Percentiles rank a stretch among this genome's conserved stretches.
These are phyloP conservation scores for Paramacrobiotus metropolitanus DNA, from an alignment of 1,140 invertebrate species.

Conservation along the genomic window DNA sequence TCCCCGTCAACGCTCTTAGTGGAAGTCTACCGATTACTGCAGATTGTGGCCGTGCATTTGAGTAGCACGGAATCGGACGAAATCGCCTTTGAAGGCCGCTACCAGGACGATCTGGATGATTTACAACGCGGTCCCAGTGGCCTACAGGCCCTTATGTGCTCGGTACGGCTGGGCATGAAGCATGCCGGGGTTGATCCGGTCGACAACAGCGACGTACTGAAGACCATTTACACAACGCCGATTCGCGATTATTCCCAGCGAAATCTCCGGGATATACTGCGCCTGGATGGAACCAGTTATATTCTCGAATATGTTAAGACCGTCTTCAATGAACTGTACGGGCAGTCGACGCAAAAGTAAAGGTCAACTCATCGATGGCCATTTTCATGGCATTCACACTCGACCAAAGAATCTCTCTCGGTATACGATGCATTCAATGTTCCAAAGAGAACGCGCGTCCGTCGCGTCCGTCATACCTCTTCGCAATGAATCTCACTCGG, in stretches of 20 bases:
- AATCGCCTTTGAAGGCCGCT: neutral
- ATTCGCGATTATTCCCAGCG: neutral
- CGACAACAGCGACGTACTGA: neutral
- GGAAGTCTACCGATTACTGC: neutral
- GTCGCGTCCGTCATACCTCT: too few relatives aligned
- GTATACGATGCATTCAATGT: too few relatives aligned
- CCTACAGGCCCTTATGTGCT: constrained; percentile 1
- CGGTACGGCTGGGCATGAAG: neutral
- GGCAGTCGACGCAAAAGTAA: neutral
- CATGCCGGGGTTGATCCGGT: neutral
- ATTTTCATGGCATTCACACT: too few relatives aligned
- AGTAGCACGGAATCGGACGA: neutral
- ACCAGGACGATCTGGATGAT: neutral
- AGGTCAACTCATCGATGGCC: too few relatives aligned
- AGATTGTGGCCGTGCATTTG: neutral
- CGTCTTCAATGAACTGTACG: neutral
- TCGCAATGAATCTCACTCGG: too few relatives aligned
- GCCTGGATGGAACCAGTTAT: neutral
- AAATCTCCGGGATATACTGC: neutral
- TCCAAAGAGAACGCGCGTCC: too few relatives aligned
- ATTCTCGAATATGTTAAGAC: neutral
- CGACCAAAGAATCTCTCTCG: too few relatives aligned
- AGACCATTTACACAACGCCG: neutral
- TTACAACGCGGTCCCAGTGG: neutral
- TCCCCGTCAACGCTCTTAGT: too few relatives aligned